Evolutionary conservation across 2,888 invertebrate genomes (phyloP).

Genomic region (Acronicta alni): DNA sequence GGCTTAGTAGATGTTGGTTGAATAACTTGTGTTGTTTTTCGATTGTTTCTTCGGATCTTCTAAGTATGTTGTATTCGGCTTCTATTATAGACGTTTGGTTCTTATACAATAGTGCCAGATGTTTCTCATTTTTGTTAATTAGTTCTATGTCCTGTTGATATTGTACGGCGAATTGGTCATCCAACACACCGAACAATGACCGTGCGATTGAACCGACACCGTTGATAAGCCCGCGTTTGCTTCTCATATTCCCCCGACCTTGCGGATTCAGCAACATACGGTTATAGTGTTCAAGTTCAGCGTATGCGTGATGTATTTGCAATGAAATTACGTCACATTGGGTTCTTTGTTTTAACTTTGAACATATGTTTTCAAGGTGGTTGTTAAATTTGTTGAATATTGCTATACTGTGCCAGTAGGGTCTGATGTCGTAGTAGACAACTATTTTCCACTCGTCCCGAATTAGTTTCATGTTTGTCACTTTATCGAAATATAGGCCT

Average conservation of each 20-base stretch:
- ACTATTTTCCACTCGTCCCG: slow-evolving; percentile 7
- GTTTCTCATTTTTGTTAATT: slow-evolving; percentile 25
- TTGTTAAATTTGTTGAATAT: neutral
- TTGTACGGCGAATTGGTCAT: slow-evolving; percentile 8
- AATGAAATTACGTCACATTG: slow-evolving; percentile 1
- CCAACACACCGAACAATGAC: slow-evolving; percentile 7
- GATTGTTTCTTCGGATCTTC: slow-evolving; percentile 25
- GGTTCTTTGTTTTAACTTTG: neutral
- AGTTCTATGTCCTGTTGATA: slow-evolving; percentile 4
- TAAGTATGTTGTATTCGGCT: slow-evolving; percentile 39
- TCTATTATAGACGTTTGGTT: slow-evolving; percentile 49
- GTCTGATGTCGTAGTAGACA: slow-evolving; percentile 1
- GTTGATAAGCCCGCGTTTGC: slow-evolving; percentile 7
- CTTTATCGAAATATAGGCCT: slow-evolving; percentile 7
- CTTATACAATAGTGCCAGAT: slow-evolving; percentile 29
- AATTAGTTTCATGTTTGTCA: neutral
- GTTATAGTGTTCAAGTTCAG: slow-evolving; percentile 7
- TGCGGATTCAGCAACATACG: slow-evolving; percentile 11
- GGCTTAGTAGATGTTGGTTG: slow-evolving; percentile 19
- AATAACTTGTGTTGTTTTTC: slow-evolving; percentile 33
- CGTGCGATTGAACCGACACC: slow-evolving; percentile 8
- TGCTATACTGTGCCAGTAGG: slow-evolving; percentile 1
- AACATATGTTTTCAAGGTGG: neutral
- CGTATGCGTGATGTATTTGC: slow-evolving; percentile 1
- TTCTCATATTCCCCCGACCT: slow-evolving; percentile 1